These are phyloP conservation scores for Micromys minutus DNA, from an alignment of 2,113 vertebrate species.

Conservation along the genomic window DNA sequence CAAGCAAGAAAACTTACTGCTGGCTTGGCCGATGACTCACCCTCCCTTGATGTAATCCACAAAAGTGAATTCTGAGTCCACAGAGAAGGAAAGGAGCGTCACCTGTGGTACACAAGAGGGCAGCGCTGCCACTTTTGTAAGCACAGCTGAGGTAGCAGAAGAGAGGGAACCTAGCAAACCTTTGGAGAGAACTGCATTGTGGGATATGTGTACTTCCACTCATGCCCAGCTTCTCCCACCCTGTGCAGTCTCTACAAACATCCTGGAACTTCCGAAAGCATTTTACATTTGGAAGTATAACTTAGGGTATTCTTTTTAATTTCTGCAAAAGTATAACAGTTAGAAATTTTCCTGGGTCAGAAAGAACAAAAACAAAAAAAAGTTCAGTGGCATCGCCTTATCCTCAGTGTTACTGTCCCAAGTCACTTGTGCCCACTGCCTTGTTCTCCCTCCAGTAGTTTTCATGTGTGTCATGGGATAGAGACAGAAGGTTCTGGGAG, in stretches of 20 bases:
- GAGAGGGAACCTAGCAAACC: background rate
- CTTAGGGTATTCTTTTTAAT: background rate
- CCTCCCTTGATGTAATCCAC: conserved; percentile 99
- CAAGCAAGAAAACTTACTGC: background rate
- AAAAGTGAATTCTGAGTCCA: conserved; percentile 98
- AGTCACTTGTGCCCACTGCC: background rate
- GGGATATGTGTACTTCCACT: background rate
- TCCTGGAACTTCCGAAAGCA: conserved; percentile 19
- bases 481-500: background rate
- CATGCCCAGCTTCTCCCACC: too few species aligned
- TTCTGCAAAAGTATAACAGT: conserved; percentile 25
- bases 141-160: background rate
- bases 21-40: conserved; percentile 86
- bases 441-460: background rate
- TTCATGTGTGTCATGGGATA: background rate
- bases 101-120: conserved; percentile 86
- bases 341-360: conserved; percentile 15
- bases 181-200: background rate
- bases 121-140: background rate
- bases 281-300: conserved; percentile 46
- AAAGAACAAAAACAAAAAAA: background rate
- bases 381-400: background rate
- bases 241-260: background rate
- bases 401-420: background rate
- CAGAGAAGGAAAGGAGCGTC: conserved; percentile 97